These are phyloP conservation scores for Dimorphilus gyrociliatus DNA, from an alignment of 2,888 invertebrate genomes.

Conservation along the genomic window DNA sequence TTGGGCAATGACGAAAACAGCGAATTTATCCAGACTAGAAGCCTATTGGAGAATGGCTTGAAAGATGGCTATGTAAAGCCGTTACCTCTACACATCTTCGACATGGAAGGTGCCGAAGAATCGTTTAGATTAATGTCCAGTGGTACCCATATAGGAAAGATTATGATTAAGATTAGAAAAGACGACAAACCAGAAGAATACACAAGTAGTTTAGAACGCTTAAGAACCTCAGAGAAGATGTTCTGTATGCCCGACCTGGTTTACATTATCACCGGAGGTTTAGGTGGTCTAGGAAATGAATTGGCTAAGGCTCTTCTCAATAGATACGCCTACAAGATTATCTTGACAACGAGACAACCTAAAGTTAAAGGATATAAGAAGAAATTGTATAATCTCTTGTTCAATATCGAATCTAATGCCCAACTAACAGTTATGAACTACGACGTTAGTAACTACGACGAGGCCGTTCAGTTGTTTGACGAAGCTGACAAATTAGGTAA, in stretches of 20 bases:
- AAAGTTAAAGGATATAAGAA: too few species aligned
- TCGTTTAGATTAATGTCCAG: conserved; percentile 78
- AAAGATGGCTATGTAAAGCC: conserved; percentile 67
- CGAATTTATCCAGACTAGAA: conserved; percentile 56
- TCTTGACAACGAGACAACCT: conserved; percentile 4
- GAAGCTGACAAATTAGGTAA: conserved; percentile 40
- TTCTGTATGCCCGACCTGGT: conserved; percentile 3
- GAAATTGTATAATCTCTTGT: too few species aligned
- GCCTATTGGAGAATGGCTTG: conserved; percentile 64
- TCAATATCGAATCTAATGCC: too few species aligned
- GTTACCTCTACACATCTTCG: conserved; percentile 62
- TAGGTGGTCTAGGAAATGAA: conserved; percentile 4
- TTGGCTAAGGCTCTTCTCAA: conserved; percentile 2
- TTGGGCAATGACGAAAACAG: conserved; percentile 36
- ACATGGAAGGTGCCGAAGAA: conserved; percentile 66
- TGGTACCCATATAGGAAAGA: conserved; percentile 88
- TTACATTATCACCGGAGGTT: conserved; percentile 5
- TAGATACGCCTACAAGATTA: conserved; percentile 1
- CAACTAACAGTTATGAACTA: too few species aligned
- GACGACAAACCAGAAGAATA: too few species aligned
- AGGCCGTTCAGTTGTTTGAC: too few species aligned
- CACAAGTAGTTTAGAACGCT: too few species aligned
- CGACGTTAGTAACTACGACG: too few species aligned
- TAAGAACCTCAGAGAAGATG: too few species aligned
- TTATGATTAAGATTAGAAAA: conserved; percentile 53